Evolutionary conservation across 2,888 invertebrate genomes (phyloP), one percentile per base, ranked within the genome.

Genomic region (Perithous albicinctus): DNA sequence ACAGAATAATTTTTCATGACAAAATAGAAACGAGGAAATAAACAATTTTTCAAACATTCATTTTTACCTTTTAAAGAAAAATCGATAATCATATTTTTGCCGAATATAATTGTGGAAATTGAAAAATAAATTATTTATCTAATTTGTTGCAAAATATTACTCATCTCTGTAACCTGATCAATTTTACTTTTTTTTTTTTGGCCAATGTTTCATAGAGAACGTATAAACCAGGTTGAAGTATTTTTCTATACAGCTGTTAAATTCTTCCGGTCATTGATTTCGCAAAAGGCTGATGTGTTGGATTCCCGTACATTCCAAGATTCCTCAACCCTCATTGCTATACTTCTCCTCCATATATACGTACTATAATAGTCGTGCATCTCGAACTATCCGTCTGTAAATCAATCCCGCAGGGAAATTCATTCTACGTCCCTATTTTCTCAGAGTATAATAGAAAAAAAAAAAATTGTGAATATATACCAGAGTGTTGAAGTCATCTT

Each of bases 371-470:
- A n/a, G 23, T 26, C 12, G n/a, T 54, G 54, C 46, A 59, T 35
- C n/a, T 20, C 23, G 38, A 54, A 61, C n/a, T 32, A 10, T 26
- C 54, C 72, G 12, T 23, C 38, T 23, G 64, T 41, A 38, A 77
- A 80, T 80, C 51, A 67, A 80, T 66, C 59, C 80, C 76, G 59
- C 51, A 41, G 66, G 76, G 61, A 76, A 76, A 80, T 80, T 72
- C 59, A 59, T 70, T 77, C 23, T 20, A 51, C 48, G 8, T 64
- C 2, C 61, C 54, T 72, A 59, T 64, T 67, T 67, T 12, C 32
- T 20, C n/a, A n/a, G n/a, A n/a, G n/a, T n/a, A n/a, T n/a, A 35
- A 23, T 23, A 32, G 20, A 51, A 20, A 29, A 48, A 38, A n/a
- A 26, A 38, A 18, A 32, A 46, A 18, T 15, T 48, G 56, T 59